phyloP scores from a whole-genome alignment of 2,888 invertebrate species.

The Drosophila colorata region DNA sequence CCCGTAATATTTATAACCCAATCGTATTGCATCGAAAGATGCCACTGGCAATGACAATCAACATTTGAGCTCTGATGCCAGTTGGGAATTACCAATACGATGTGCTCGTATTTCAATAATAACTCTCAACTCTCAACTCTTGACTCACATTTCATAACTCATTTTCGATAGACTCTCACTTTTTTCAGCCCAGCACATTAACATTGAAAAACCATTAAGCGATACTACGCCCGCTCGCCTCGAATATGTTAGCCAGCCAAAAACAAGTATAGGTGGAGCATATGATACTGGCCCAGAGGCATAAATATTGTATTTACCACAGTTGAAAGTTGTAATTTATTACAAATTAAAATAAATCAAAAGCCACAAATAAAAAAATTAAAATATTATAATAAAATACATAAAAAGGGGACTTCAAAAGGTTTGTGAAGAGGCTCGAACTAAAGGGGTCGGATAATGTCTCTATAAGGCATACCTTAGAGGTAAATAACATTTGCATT shows the following conservation, averaged over 20 bases:
- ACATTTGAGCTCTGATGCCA: constrained; percentile 28
- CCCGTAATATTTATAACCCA: constrained; percentile 16
- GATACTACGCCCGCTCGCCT: constrained; percentile 30
- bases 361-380: constrained; percentile 21
- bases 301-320: constrained; percentile 70
- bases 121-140: constrained; percentile 54
- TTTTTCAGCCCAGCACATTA: constrained; percentile 66
- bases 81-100: constrained; percentile 15
- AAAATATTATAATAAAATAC: not conserved
- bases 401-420: constrained; percentile 15
- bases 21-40: constrained; percentile 16
- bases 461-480: constrained; percentile 51
- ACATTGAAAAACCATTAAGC: constrained; percentile 73
- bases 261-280: constrained; percentile 38
- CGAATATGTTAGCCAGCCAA: constrained; percentile 39
- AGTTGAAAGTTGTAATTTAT: constrained; percentile 76
- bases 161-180: constrained; percentile 76
- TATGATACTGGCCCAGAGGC: constrained; percentile 39
- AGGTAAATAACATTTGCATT: constrained; percentile 63
- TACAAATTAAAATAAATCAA: constrained; percentile 82
- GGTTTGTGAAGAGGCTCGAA: constrained; percentile 10
- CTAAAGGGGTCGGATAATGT: constrained; percentile 50
- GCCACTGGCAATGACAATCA: constrained; percentile 48
- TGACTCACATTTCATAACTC: constrained; percentile 73
- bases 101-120: constrained; percentile 63